phyloP scores from a whole-genome alignment of 2,797 vertebrate species.

The Takifugu ocellatus region DNA sequence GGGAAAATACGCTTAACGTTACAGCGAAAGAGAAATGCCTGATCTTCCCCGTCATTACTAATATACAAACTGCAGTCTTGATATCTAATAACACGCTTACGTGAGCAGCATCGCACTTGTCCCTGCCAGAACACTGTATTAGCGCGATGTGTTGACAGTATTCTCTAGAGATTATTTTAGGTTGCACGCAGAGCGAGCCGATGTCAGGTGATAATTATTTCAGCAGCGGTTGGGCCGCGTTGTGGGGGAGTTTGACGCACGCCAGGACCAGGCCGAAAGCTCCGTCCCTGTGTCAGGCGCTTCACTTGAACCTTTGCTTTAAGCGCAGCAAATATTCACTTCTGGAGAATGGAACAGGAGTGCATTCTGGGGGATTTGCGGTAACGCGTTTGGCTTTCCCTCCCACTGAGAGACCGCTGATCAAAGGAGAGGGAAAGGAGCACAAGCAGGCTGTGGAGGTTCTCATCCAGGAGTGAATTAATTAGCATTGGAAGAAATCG shows the following conservation, averaged over 20 bases:
- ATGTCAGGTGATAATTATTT: slow-evolving; percentile 32
- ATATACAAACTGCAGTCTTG: too few species aligned
- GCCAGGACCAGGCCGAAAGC: not conserved
- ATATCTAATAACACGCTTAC: not conserved
- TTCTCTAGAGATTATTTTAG: slow-evolving; percentile 11
- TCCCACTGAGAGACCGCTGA: slow-evolving; percentile 35
- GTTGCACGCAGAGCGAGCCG: slow-evolving; percentile 6
- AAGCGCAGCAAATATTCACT: slow-evolving; percentile 47
- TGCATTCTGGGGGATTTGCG: slow-evolving; percentile 33
- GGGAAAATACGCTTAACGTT: too few species aligned
- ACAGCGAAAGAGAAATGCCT: too few species aligned
- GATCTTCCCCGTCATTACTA: too few species aligned
- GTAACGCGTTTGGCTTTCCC: slow-evolving; percentile 20
- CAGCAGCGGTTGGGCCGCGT: slow-evolving; percentile 13
- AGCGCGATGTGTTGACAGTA: not conserved
- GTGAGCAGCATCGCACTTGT: slow-evolving; percentile 2
- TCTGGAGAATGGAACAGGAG: slow-evolving; percentile 34
- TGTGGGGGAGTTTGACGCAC: slow-evolving; percentile 10
- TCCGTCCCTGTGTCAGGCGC: slow-evolving; percentile 24
- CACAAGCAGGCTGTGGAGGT: too few species aligned
- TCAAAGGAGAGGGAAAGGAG: slow-evolving; percentile 24
- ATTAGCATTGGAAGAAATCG: too few species aligned
- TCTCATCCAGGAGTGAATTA: too few species aligned
- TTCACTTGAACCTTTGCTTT: slow-evolving; percentile 45
- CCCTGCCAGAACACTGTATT: not conserved